Percentiles rank a stretch among this genome's conserved stretches.
Evolutionary conservation across 2,113 vertebrate species (phyloP).

Genomic region (Micromys minutus): DNA sequence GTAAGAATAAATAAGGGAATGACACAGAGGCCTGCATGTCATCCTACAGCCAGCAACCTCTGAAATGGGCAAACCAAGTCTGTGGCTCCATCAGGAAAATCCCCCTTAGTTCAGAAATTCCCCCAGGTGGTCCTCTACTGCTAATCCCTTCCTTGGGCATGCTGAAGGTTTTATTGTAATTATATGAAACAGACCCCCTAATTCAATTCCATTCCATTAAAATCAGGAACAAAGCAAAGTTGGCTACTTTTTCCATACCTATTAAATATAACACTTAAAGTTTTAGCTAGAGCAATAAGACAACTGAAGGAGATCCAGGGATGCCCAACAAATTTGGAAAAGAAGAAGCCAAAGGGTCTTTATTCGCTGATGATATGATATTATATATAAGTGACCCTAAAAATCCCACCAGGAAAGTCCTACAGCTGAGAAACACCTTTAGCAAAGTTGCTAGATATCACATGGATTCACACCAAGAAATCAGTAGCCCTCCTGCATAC

Average conservation of each 20-base stretch:
- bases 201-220: neutral
- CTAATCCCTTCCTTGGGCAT: neutral
- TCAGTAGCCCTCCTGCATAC: no score
- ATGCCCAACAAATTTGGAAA: no score
- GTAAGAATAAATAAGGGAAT: neutral
- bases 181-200: neutral
- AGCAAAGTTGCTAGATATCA: no score
- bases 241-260: neutral
- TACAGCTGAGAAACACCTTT: no score
- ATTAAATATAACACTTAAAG: no score
- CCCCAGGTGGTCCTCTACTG: neutral
- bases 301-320: no score
- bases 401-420: no score
- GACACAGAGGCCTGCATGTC: neutral
- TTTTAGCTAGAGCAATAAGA: no score
- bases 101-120: constrained; percentile 1
- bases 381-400: no score
- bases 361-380: no score
- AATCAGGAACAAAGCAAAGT: neutral
- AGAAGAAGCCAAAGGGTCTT: no score
- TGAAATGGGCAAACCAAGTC: neutral
- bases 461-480: no score
- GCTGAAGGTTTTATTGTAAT: neutral
- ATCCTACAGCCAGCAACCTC: neutral
- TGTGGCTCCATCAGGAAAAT: neutral